Conservation (phyloP, 2,797 vertebrate genomes). For the Crocodylus rhombifer region DNA sequence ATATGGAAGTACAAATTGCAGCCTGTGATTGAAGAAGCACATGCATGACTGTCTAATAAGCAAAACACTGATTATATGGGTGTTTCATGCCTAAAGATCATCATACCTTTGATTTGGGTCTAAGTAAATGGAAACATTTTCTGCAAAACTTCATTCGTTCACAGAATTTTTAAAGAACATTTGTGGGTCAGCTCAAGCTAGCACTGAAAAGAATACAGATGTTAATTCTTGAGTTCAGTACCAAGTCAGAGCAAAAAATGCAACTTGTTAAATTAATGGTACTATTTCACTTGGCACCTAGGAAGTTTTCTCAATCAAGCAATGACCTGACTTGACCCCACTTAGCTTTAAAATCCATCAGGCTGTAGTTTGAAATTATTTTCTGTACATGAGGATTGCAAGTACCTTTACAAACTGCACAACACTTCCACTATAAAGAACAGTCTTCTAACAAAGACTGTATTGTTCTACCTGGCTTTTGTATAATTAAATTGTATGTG, state of each 20-base stretch:
- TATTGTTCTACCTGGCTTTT: background rate
- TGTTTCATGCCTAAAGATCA: background rate
- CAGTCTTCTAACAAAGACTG: background rate
- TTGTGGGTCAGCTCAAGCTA: background rate
- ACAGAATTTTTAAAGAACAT: background rate
- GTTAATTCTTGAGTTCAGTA: background rate
- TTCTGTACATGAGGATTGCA: background rate
- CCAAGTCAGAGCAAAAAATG: background rate
- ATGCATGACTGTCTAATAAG: accelerated
- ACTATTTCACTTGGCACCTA: slow-evolving; percentile 22
- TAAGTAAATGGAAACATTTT: background rate
- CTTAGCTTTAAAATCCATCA: slow-evolving; percentile 44
- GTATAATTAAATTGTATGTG: background rate
- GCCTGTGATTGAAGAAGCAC: background rate
- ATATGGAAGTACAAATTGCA: background rate
- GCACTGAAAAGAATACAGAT: background rate
- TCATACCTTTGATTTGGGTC: background rate
- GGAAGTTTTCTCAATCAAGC: background rate
- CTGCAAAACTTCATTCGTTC: background rate
- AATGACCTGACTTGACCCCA: slow-evolving; percentile 59
- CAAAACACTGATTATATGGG: background rate
- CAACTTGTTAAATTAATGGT: background rate
- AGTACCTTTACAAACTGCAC: background rate
- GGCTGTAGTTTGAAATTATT: background rate
- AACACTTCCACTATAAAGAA: background rate